These are phyloP conservation scores for Brachypteracias leptosomus DNA, from an alignment of 2,113 vertebrate genomes.

Conservation along the genomic window DNA sequence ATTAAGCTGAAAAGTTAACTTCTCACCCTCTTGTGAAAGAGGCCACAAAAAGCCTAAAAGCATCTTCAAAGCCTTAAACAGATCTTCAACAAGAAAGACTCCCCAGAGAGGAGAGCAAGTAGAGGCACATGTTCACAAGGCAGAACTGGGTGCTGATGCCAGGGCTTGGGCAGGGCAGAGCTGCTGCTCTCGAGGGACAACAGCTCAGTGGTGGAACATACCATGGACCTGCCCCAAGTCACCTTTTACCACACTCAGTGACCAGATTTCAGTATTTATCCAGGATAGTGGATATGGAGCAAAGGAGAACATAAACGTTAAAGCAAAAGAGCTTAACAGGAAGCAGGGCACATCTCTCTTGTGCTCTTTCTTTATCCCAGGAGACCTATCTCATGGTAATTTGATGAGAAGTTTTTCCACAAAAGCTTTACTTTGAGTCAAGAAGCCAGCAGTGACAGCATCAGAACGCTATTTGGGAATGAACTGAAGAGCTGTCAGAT, in stretches of 20 bases:
- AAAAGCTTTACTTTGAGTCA: neutral
- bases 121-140: neutral
- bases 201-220: neutral
- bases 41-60: neutral
- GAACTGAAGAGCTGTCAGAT: neutral
- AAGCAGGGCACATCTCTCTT: neutral
- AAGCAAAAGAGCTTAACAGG: neutral
- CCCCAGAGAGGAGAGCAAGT: neutral
- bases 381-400: neutral
- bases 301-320: neutral
- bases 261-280: neutral
- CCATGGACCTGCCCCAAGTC: neutral
- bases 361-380: neutral
- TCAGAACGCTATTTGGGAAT: slow-evolving; percentile 34
- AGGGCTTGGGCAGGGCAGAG: neutral
- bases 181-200: neutral
- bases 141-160: neutral
- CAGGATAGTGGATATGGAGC: neutral
- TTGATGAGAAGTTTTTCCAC: slow-evolving; percentile 23
- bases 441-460: slow-evolving; percentile 43
- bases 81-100: neutral
- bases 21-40: slow-evolving; percentile 46
- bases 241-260: neutral
- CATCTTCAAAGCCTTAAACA: slow-evolving; percentile 30
- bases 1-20: slow-evolving; percentile 30